Percentiles rank a stretch among this genome's conserved stretches.
Evolutionary conservation across 2,888 invertebrate species (phyloP).

Genomic region (Drosophila eohydei): DNA sequence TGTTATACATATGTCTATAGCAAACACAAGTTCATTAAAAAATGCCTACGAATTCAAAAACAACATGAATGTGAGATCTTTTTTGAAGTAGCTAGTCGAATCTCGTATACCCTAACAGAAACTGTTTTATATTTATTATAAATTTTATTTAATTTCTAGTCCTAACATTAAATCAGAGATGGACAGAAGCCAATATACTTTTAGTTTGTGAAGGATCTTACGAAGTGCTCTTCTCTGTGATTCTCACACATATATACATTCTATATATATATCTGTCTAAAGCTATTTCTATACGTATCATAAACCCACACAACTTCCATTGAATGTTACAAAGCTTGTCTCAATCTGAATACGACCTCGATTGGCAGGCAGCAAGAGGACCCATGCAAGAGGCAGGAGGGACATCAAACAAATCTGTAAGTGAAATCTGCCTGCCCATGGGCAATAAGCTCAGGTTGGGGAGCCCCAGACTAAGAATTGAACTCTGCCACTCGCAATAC

Average conservation of each 20-base stretch:
- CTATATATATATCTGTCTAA: rapidly evolving
- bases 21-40: slow-evolving; percentile 47
- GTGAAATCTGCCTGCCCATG: slow-evolving; percentile 60
- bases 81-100: neutral
- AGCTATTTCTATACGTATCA: neutral
- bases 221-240: neutral
- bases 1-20: neutral
- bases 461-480: slow-evolving; percentile 17
- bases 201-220: neutral
- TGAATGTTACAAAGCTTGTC: neutral
- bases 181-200: neutral
- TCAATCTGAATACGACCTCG: neutral
- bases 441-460: slow-evolving; percentile 35
- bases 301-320: neutral
- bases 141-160: too few relatives aligned
- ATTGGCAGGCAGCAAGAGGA: slow-evolving; percentile 5
- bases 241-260: neutral
- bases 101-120: slow-evolving; percentile 13
- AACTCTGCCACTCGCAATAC: slow-evolving; percentile 28
- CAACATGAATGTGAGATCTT: neutral
- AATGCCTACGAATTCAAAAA: slow-evolving; percentile 18
- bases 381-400: neutral
- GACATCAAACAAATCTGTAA: slow-evolving; percentile 55
- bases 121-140: neutral
- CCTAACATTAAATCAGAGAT: too few relatives aligned